Evolutionary conservation across 1,140 invertebrate genomes (phyloP), one percentile per base, ranked within the genome.

Genomic region (Lepidurus couesii): DNA sequence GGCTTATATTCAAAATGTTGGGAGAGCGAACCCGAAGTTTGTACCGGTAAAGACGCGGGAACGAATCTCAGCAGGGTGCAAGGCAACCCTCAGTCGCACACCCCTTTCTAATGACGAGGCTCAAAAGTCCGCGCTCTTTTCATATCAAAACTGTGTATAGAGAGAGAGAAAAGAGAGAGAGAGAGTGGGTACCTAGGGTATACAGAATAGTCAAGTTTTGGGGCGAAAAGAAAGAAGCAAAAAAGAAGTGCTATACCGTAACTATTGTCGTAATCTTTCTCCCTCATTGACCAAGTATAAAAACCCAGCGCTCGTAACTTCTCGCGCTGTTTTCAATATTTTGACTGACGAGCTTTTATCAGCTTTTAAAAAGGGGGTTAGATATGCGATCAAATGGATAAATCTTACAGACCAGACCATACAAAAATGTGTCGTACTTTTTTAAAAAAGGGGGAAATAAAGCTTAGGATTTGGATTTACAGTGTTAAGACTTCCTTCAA

Each of bases 11-110:
- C 53, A 65, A 65, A 65, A 65, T 21, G 53, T 65, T n/a, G 34
- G 34, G 34, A 34, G 34, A 34, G 34, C 34, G 53, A 65, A 16
- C 53, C 53, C 53, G 21, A 65, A 34, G 34, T 13, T 65, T 65
- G 53, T 65, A 65, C 53, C 53, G 53, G 53, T 65, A 65, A 34
- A 65, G 53, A 65, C 53, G 53, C 53, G 53, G 53, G 53, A 65
- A 65, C 16, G 53, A 65, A 65, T 65, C 53, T 21, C 53, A 65
- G 53, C 53, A 65, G 53, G 53, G 53, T 65, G 53, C 53, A 65
- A 7, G 53, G 53, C 53, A 65, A 65, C 53, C 53, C 53, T 65
- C 34, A 65, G 53, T 65, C 53, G 53, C 53, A 34, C 34, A 65
- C 53, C 53, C 53, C 53, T 65, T 65, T 65, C 53, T 65, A 65